Conservation (phyloP, 92 coral and sea anemone species). For the Hydrozoanthus gracilis region DNA sequence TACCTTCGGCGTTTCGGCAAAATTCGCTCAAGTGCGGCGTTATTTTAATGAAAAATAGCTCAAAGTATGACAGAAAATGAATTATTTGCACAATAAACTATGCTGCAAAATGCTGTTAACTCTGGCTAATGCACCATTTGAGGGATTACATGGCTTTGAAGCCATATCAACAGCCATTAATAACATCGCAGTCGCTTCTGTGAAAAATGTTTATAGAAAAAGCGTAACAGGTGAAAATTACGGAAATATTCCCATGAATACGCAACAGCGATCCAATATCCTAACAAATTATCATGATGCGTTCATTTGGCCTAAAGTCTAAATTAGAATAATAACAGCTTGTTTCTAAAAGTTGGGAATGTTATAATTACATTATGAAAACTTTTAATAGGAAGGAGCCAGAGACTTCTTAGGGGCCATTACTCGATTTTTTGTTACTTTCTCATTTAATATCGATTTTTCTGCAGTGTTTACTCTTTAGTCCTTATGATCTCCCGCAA, state of each 20-base stretch:
- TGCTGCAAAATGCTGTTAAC: conserved; percentile 31
- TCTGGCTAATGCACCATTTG: conserved; percentile 40
- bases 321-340: conserved; percentile 45
- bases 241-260: conserved; percentile 51
- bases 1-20: conserved; percentile 36
- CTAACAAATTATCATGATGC: conserved; percentile 40
- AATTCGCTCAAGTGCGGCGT: conserved; percentile 20
- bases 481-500: conserved; percentile 18
- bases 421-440: conserved; percentile 40
- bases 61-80: conserved; percentile 19
- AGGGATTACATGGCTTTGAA: conserved; percentile 40
- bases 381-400: conserved; percentile 43
- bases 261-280: conserved; percentile 47
- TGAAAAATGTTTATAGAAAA: conserved; percentile 45
- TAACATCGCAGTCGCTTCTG: conserved; percentile 40
- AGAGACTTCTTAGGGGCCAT: conserved; percentile 26
- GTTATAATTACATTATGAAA: conserved; percentile 45
- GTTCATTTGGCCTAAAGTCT: conserved; percentile 40
- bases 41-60: conserved; percentile 25
- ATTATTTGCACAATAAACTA: conserved; percentile 44
- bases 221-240: conserved; percentile 30
- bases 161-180: conserved; percentile 41
- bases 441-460: conserved; percentile 41
- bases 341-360: conserved; percentile 44
- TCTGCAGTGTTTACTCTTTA: conserved; percentile 3